Base-by-base conservation (phyloP, 2,113 vertebrate genomes). In the Lipophrys pholis region DNA sequence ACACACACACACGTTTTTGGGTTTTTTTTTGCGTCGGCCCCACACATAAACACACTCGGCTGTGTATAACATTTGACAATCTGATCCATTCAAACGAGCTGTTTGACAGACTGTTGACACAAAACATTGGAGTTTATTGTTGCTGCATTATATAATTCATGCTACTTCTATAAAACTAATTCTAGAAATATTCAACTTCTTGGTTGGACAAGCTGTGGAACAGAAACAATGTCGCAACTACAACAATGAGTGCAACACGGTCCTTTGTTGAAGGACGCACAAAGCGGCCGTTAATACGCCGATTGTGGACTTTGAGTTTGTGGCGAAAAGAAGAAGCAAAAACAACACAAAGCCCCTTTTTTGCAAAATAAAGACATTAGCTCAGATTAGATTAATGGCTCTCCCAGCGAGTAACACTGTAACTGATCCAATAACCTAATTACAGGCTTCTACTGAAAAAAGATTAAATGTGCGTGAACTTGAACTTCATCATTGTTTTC, bases 351-450 rank as follows among this genome's bases (percentile, higher is more conserved):
- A 30, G 4, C 16, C 1, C 7, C 40, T 15, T 36, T 21, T 63
- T 53, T 35, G 6, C 42, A 74, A 57, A 69, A 59, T 3, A 5
- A 38, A 10, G 8, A 11, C 15, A 55, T 58, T 21, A 7, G 3
- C 15, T 66, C 11, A 50, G 5, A 51, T 50, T 38, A 67, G 46
- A 70, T 69, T 38, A 69, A 17, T 46, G 40, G 50, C 10, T 38
- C 38, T 48, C 14, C 43, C 36, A 6, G 5, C 40, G 61, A 50
- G 17, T 63, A 46, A 40, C 46, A 46, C 30, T 50, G 39, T 15
- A 67, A 69, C n/a, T 56, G 52, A 76, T 64, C 50, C 73, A 77
- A 59, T 65, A 50, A 79, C 21, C 69, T 16, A 53, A 84, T 70
- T 45, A 73, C 48, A 61, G 3, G 12, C 35, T 38, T 79, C 60